phyloP scores from a whole-genome alignment of 2,888 invertebrate genomes.

The Augiades crinisus region DNA sequence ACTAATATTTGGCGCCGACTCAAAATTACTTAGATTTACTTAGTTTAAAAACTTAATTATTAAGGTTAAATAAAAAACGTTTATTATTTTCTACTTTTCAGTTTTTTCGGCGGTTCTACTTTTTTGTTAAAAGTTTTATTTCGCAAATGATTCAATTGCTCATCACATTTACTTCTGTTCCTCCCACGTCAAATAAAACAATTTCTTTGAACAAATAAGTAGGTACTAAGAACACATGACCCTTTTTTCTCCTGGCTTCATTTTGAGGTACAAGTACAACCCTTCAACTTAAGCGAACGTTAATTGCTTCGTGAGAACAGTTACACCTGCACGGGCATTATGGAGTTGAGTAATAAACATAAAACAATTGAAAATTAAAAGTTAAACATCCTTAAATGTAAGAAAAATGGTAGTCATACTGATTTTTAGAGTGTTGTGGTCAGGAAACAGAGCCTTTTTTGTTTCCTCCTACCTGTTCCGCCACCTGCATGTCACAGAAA shows the following conservation, averaged over 20 bases:
- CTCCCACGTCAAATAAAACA: constrained; percentile 29
- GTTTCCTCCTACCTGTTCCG: too few relatives aligned
- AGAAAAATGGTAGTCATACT: too few relatives aligned
- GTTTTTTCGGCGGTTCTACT: too few relatives aligned
- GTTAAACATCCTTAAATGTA: constrained; percentile 7
- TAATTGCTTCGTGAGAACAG: constrained; percentile 75
- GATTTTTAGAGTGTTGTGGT: too few relatives aligned
- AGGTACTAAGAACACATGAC: constrained; percentile 35
- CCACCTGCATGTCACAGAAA: too few relatives aligned
- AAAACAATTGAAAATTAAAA: constrained; percentile 48
- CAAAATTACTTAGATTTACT: too few relatives aligned
- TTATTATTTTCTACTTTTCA: too few relatives aligned
- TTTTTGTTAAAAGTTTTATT: too few relatives aligned
- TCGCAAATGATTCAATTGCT: constrained; percentile 11
- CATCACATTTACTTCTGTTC: constrained; percentile 10
- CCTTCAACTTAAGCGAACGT: constrained; percentile 62
- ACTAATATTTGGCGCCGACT: too few relatives aligned
- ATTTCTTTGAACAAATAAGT: constrained; percentile 25
- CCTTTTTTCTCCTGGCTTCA: constrained; percentile 39
- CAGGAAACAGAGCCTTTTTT: too few relatives aligned
- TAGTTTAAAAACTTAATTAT: too few relatives aligned
- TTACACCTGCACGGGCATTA: constrained; percentile 56
- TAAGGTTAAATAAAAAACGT: too few relatives aligned
- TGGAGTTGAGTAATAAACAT: constrained; percentile 51
- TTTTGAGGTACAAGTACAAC: constrained; percentile 64